phyloP scores from a whole-genome alignment of 2,113 vertebrate genomes.

The Emydocephalus ijimae region DNA sequence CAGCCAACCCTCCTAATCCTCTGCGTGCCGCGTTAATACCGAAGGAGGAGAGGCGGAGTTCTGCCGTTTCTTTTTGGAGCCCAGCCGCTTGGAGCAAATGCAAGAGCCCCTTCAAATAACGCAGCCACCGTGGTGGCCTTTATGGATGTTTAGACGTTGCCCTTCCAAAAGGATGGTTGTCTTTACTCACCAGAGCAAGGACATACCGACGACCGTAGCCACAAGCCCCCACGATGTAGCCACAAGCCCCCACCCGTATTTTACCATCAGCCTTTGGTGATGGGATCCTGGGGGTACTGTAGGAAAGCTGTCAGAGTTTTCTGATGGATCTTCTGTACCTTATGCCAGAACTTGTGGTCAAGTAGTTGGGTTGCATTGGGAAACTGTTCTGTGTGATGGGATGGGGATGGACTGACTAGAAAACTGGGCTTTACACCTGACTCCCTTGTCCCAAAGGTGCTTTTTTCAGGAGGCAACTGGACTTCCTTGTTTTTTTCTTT shows the following conservation, averaged over 20 bases:
- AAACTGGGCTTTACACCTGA: not conserved
- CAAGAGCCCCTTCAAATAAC: no score
- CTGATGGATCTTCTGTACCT: not conserved
- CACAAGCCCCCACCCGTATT: not conserved
- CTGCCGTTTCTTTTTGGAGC: not conserved
- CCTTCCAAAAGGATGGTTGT: not conserved
- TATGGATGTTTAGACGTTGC: not conserved
- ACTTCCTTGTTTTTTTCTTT: no score
- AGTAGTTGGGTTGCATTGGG: not conserved
- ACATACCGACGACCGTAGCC: not conserved
- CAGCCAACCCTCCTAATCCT: not conserved
- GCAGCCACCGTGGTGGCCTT: not conserved
- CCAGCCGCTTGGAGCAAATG: not conserved
- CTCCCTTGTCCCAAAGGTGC: not conserved
- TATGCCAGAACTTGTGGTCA: not conserved
- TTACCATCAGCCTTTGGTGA: no score
- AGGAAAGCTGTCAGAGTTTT: not conserved
- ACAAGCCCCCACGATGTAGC: not conserved
- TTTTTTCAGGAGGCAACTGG: no score
- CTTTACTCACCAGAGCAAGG: not conserved
- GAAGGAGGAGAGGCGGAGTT: slow-evolving; percentile 1
- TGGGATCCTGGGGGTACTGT: not conserved
- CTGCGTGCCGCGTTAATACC: not conserved
- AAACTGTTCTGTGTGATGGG: not conserved
- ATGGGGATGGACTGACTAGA: not conserved